Evolutionary conservation across 1,140 invertebrate species (phyloP), one percentile per base, ranked within the genome.

Genomic region (Campodea augens): DNA sequence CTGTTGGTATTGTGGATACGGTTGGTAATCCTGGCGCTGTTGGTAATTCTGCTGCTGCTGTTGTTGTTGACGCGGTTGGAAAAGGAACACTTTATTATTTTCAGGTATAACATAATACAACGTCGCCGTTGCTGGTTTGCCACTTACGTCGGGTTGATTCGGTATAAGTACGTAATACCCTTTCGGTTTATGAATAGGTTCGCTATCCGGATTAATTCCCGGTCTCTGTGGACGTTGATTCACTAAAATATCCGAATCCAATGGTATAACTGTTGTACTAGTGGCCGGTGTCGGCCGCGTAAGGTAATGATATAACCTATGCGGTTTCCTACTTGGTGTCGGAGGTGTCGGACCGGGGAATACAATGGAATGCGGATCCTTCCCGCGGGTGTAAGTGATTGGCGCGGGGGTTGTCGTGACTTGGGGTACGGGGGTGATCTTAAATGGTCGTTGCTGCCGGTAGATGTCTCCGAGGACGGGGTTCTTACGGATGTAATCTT

Each of bases 401-500:
- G 50, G 29, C 27, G 48, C 39, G 41, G 38, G 60, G 59, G 10
- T 56, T 59, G 47, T 63, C 3, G 61, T 60, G n/a, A 57, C 60
- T 12, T 64, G 49, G 1, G 67, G 73, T 27, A 57, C 64, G 27
- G 67, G 71, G 41, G 57, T 73, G 20, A 66, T 78, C 54, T 52
- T 64, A 48, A 45, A 60, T 48, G 63, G 50, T 12, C 55, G 39
- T 67, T 66, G 3, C 25, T n/a, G 21, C 21, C 21, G 5, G 32
- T n/a, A 81, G 52, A 57, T 80, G 52, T 79, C 74, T 0, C 79
- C 79, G 49, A 81, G 81, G 46, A 77, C 69, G 21, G 76, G 78
- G 49, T 78, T 77, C 53, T 76, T 78, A 2, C 78, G 81, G 7
- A 77, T 77, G 49, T 81, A 77, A 49, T 81, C 79, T n/a, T n/a